Percentiles rank a stretch among this genome's conserved stretches.
Evolutionary conservation across 2,888 invertebrate species (phyloP).

Genomic region (Sacculina carcini): DNA sequence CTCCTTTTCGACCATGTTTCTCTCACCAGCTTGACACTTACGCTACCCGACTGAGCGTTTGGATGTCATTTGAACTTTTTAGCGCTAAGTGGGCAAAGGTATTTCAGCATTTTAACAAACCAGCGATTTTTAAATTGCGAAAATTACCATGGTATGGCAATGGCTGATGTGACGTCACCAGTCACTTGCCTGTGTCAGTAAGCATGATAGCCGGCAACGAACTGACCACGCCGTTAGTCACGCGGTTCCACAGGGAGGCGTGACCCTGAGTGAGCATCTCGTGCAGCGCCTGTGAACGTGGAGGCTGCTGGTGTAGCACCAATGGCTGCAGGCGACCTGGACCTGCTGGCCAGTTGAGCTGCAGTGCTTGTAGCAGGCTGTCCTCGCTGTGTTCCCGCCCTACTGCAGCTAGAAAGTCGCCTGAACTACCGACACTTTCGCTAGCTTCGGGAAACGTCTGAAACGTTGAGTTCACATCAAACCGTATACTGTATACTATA

Average conservation of each 20-base stretch:
- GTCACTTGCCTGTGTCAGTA: background rate
- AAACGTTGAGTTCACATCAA: too few species aligned
- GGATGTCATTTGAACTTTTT: too few species aligned
- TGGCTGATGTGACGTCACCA: background rate
- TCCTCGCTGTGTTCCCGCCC: background rate
- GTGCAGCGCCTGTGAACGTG: background rate
- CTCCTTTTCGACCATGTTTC: too few species aligned
- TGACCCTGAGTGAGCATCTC: background rate
- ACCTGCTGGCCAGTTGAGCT: background rate
- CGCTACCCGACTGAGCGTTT: too few species aligned
- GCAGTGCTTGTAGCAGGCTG: background rate
- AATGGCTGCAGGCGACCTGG: background rate
- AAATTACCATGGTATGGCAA: too few species aligned
- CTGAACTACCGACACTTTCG: too few species aligned
- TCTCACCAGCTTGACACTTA: too few species aligned
- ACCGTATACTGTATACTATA: too few species aligned
- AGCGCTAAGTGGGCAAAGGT: too few species aligned
- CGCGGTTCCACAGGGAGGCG: slow-evolving; percentile 1
- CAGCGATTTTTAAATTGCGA: too few species aligned
- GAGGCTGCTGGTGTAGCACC: background rate
- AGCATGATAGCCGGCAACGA: background rate
- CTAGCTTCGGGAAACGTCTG: slow-evolving; percentile 1
- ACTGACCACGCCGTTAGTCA: background rate
- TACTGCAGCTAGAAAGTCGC: background rate
- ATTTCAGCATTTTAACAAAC: too few species aligned